Evolutionary conservation across 2,888 invertebrate species (phyloP).

Genomic region (Ctena decussata): DNA sequence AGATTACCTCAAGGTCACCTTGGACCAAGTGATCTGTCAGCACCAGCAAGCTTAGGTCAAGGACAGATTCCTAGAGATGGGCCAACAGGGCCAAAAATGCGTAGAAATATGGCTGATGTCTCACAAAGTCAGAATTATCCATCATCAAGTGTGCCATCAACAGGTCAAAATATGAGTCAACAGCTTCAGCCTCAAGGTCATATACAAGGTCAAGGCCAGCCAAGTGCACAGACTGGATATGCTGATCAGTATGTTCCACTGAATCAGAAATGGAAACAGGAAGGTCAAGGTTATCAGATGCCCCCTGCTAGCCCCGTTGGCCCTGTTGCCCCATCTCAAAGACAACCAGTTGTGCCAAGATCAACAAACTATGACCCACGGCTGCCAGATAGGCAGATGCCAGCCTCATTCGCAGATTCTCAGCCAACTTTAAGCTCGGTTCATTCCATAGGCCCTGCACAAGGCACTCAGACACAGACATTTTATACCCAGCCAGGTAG

Average conservation of each 20-base stretch:
- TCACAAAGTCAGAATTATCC: constrained; percentile 13
- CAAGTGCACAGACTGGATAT: background rate
- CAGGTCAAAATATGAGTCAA: background rate
- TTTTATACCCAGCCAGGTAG: background rate
- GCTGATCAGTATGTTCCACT: constrained; percentile 55
- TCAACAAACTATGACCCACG: background rate
- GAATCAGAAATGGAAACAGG: constrained; percentile 61
- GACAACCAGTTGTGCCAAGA: constrained; percentile 31
- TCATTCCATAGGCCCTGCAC: background rate
- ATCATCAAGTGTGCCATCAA: background rate
- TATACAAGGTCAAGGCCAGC: constrained; percentile 14
- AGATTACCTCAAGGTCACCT: background rate
- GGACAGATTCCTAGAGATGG: background rate
- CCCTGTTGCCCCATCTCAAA: constrained; percentile 6
- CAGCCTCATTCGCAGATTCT: background rate
- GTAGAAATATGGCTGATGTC: constrained; percentile 15
- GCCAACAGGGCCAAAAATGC: constrained; percentile 16
- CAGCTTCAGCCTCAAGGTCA: constrained; percentile 22
- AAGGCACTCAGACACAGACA: background rate
- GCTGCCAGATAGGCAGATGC: background rate
- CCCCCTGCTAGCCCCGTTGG: background rate
- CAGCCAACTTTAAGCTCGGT: background rate
- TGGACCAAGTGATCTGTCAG: constrained; percentile 2
- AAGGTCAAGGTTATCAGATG: constrained; percentile 24
- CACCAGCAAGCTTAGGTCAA: background rate